Evolutionary conservation across 2,113 vertebrate genomes (phyloP).

Genomic region (Halcyon malimbica): DNA sequence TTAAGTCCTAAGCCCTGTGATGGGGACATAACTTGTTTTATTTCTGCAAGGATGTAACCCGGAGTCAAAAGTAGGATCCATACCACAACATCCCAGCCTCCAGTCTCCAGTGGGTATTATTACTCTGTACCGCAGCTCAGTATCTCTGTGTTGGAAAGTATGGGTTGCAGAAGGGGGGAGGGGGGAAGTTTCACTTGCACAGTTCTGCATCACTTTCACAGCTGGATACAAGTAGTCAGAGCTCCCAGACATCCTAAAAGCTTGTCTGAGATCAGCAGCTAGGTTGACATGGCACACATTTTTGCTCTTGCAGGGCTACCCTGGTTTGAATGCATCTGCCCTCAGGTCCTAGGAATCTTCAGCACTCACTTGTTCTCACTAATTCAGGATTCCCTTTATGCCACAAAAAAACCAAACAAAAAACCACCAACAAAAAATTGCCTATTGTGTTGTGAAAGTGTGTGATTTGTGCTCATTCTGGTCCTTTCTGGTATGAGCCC

Average conservation of each 20-base stretch:
- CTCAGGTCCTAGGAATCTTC: neutral
- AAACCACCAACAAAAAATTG: neutral
- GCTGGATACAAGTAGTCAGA: neutral
- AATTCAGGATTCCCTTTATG: neutral
- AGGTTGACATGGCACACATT: neutral
- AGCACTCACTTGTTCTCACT: neutral
- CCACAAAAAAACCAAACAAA: too few species aligned
- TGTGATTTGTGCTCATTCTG: neutral
- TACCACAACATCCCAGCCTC: neutral
- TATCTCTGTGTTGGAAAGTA: neutral
- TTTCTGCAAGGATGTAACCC: neutral
- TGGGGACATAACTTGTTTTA: neutral
- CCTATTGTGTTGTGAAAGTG: neutral
- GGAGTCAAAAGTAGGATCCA: neutral
- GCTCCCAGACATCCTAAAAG: neutral
- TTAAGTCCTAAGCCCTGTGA: neutral
- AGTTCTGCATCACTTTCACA: neutral
- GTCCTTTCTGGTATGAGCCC: neutral
- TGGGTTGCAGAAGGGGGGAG: neutral
- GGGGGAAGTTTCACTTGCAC: neutral
- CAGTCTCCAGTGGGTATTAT: neutral
- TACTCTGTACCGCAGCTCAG: neutral
- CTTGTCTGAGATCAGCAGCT: neutral
- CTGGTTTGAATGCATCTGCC: neutral
- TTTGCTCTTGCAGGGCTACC: neutral